Base-by-base conservation (phyloP, 2,888 invertebrate genomes). In the Cabera pusaria region DNA sequence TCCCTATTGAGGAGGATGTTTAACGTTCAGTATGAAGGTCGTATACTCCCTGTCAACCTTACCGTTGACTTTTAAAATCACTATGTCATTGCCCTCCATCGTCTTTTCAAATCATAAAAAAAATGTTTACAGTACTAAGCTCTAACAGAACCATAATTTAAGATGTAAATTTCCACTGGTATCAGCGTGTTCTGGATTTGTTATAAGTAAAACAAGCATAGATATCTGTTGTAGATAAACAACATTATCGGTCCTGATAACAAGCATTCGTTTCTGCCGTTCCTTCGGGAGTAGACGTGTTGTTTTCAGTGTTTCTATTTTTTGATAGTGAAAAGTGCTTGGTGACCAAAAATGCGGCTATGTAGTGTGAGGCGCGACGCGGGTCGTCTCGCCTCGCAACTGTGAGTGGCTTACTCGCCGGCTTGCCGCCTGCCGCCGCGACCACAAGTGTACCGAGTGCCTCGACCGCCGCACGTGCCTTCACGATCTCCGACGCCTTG, bases 331-430 rank as follows among this genome's bases (percentile, higher is more conserved):
- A 57, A 49, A 47, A 48, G 49, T 43, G 49, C 50, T 33, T 57
- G 55, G 60, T 46, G 54, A 19, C 21, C 23, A 64, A 84, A 84
- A 82, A 87, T 85, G 86, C 83, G 83, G 80, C 63, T 66, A 49
- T 43, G 49, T 52, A 55, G 64, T 14, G 54, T 58, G 80, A 75
- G 85, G 82, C 85, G 84, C 71, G 82, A 66, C 71, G 60, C 52
- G 33, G 44, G 54, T 44, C 68, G 71, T 72, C 78, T 66, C 82
- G 78, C 74, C 69, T 75, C 74, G 46, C 41, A 38, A 31, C 6
- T 40, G 50, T 44, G 44, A 46, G 44, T n/a, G n/a, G n/a, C n/a
- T n/a, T n/a, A n/a, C n/a, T n/a, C n/a, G n/a, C n/a, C n/a, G n/a
- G n/a, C n/a, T n/a, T n/a, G n/a, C n/a, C n/a, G n/a, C n/a, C n/a